Conservation (phyloP, 1,140 invertebrate genomes). For the Choristoneura fumiferana region DNA sequence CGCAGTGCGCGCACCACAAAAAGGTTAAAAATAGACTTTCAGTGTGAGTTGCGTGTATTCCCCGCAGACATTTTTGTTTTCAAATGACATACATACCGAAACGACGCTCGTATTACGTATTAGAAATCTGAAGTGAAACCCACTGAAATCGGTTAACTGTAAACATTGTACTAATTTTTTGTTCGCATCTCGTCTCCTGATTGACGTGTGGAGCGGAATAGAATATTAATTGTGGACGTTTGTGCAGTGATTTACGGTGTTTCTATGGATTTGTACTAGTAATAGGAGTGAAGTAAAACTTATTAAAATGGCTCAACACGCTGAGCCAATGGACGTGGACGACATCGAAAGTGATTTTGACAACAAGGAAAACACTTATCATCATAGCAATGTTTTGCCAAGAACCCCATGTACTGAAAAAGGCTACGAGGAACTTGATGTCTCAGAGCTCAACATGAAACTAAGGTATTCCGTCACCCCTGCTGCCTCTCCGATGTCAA, state of each 20-base stretch:
- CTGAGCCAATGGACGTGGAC: constrained; percentile 68
- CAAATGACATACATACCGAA: constrained; percentile 66
- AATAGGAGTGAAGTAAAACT: constrained; percentile 23
- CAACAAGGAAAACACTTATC: constrained; percentile 64
- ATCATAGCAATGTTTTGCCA: constrained; percentile 57
- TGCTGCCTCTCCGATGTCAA: constrained; percentile 63
- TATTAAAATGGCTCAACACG: constrained; percentile 56
- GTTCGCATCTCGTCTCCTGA: constrained; percentile 38
- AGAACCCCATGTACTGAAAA: constrained; percentile 55
- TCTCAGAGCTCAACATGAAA: constrained; percentile 69
- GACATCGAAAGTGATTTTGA: constrained; percentile 58
- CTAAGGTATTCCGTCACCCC: constrained; percentile 64
- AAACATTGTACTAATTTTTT: constrained; percentile 64
- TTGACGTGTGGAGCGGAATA: constrained; percentile 24
- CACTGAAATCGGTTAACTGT: constrained; percentile 54
- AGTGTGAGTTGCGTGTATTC: constrained; percentile 66
- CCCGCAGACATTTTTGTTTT: constrained; percentile 69
- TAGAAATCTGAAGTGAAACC: constrained; percentile 69
- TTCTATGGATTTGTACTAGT: constrained; percentile 8
- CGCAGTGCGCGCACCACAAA: constrained; percentile 56
- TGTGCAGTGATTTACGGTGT: background rate
- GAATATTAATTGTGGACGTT: background rate
- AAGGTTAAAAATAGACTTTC: constrained; percentile 74
- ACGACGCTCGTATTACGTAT: constrained; percentile 43
- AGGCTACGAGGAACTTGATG: constrained; percentile 66